Percentiles rank a stretch among this genome's conserved stretches.
These are phyloP conservation scores for Tiaroga cobitis DNA, from an alignment of 2,797 vertebrate species.

Conservation along the genomic window DNA sequence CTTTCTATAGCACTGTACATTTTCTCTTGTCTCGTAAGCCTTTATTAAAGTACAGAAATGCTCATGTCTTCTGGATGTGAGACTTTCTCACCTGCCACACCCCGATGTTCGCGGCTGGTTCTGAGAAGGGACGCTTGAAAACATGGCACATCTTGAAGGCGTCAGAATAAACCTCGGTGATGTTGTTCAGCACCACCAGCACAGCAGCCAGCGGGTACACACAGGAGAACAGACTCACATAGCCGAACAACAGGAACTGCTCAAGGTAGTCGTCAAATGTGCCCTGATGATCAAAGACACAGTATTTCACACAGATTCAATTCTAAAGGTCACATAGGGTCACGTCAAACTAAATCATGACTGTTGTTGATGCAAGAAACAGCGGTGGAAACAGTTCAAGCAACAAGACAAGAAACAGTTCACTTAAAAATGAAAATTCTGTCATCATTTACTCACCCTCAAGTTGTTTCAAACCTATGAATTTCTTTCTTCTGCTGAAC, in stretches of 20 bases:
- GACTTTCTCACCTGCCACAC: slow-evolving; percentile 92
- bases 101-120: slow-evolving; percentile 90
- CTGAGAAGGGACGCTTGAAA: slow-evolving; percentile 93
- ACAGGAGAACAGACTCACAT: slow-evolving; percentile 97
- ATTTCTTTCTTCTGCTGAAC: no score
- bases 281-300: slow-evolving; percentile 76
- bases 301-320: not conserved
- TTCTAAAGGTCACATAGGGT: not conserved
- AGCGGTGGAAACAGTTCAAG: no score
- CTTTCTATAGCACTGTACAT: not conserved
- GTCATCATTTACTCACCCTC: no score
- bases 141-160: slow-evolving; percentile 96
- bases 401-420: not conserved
- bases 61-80: not conserved
- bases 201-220: slow-evolving; percentile 95
- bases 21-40: not conserved
- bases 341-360: not conserved
- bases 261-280: slow-evolving; percentile 99
- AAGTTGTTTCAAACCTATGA: no score
- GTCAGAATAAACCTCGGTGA: slow-evolving; percentile 94
- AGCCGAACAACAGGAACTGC: slow-evolving; percentile 94
- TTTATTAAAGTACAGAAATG: not conserved
- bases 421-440: no score
- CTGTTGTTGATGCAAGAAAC: not conserved
- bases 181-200: slow-evolving; percentile 93